Base-by-base conservation (phyloP, 2,113 vertebrate species). In the Corythornis vintsioides region DNA sequence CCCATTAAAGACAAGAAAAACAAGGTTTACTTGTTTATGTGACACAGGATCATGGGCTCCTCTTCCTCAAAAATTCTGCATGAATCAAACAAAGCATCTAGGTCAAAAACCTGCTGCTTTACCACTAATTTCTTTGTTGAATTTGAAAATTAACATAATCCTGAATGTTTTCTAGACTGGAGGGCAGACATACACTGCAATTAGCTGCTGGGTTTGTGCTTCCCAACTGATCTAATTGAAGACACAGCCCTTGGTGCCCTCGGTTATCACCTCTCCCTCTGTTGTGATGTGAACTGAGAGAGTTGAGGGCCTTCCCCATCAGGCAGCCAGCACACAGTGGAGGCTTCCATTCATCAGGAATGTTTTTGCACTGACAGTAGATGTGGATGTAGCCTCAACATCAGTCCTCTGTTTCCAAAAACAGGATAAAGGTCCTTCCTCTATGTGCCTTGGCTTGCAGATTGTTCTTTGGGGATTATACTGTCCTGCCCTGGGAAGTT, bases 11-110 rank as follows among this genome's bases (percentile, higher is more conserved):
- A 57, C 20, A 53, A 59, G 48, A 15, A 19, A 56, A 60, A 31
- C 17, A 15, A 2, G 13, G 7, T 19, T 10, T 15, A 15, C 7
- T 9, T 31, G 5, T 15, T 11, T 28, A 15, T 0, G 0, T 35
- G 43, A 75, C 18, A 20, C 33, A 29, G 5, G 3, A 73, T 5
- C 33, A 48, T 3, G 26, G 20, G 6, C 43, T 90, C 29, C 24
- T 59, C n/a, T 74, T 93, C 75, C 21, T 66, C 43, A 13, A 35
- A 60, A 6, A 67, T 55, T 33, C 56, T 74, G 20, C 43, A 31
- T 21, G 16, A 71, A 50, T 52, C 47, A 67, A 66, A 64, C 15
- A 87, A 66, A 79, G 43, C 1, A 4, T 26, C 20, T 66, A 33
- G 15, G 12, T 50, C 26, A 40, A 73, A 80, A 9, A 74, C 31